Percentiles rank a stretch among this genome's conserved stretches.
phyloP scores from a whole-genome alignment of 2,113 vertebrate genomes.

The Hyaena hyaena region DNA sequence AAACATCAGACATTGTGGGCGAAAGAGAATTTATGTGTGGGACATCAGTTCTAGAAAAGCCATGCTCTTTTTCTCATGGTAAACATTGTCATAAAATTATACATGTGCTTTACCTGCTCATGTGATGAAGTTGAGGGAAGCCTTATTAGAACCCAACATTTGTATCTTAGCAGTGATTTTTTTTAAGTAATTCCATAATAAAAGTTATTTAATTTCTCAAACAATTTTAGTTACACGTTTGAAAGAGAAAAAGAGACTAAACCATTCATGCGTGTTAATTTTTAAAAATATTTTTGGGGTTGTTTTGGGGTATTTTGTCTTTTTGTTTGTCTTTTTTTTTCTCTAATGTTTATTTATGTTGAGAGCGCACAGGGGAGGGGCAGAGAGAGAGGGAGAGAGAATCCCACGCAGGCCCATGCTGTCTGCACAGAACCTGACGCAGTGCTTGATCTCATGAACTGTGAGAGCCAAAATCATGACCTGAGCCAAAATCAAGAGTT shows the following conservation, averaged over 20 bases:
- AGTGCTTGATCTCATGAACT: no score
- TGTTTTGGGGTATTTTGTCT: not conserved
- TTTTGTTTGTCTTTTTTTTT: not conserved
- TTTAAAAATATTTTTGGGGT: not conserved
- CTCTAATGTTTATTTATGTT: no score
- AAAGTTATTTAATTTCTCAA: not conserved
- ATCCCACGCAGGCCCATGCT: no score
- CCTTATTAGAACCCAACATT: not conserved
- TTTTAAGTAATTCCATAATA: conserved; percentile 25
- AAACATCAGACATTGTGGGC: not conserved
- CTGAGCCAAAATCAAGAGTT: no score
- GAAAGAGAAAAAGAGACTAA: not conserved
- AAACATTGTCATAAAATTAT: not conserved
- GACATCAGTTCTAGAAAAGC: not conserved
- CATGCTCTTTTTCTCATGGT: not conserved
- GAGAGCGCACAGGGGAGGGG: no score
- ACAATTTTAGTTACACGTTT: conserved; percentile 25
- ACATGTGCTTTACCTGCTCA: not conserved
- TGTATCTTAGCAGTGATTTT: conserved; percentile 1
- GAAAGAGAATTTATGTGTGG: not conserved
- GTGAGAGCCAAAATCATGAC: no score
- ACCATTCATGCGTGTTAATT: not conserved
- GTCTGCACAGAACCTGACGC: no score
- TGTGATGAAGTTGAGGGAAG: not conserved
- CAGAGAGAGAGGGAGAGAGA: no score